phyloP scores from a whole-genome alignment of 2,888 invertebrate genomes.

The Myopa testacea region DNA sequence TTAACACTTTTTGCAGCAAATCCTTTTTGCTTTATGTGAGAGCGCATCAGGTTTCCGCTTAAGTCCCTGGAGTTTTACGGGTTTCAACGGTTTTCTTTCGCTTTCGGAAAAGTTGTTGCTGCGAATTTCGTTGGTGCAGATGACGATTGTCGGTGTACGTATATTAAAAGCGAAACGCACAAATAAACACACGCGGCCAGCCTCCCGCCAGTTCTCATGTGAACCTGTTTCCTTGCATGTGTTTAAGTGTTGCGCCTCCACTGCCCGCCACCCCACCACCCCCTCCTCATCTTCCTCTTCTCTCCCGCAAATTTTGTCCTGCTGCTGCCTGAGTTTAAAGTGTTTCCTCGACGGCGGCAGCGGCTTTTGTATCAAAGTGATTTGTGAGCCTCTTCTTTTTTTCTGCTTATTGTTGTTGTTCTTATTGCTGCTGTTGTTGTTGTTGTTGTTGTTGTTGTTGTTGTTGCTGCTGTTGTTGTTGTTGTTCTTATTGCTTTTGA shows the following conservation, averaged over 20 bases:
- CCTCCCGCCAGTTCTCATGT: too few relatives aligned
- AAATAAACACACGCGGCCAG: too few relatives aligned
- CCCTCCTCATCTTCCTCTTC: neutral
- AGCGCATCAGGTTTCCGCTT: conserved; percentile 31
- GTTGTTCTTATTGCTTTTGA: neutral
- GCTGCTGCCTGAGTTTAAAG: neutral
- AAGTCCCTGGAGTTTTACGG: conserved; percentile 18
- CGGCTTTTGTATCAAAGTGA: conserved; percentile 38
- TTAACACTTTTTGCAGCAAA: neutral
- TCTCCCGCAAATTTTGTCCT: neutral
- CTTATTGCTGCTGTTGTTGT: neutral
- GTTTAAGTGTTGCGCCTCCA: neutral
- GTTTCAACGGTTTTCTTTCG: conserved; percentile 1
- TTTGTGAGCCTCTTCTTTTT: conserved; percentile 26
- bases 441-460: neutral
- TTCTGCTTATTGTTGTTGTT: neutral
- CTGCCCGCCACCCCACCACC: neutral
- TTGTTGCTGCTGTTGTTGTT: neutral
- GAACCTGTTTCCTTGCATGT: neutral
- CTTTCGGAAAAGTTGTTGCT: too few relatives aligned
- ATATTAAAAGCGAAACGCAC: too few relatives aligned
- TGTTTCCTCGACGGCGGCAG: conserved; percentile 4
- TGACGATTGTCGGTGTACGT: too few relatives aligned
- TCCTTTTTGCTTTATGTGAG: conserved; percentile 28
- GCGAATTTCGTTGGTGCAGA: too few relatives aligned